These are phyloP conservation scores for Caenorhabditis panamensis DNA, from an alignment of 2,888 invertebrate genomes.

Conservation along the genomic window DNA sequence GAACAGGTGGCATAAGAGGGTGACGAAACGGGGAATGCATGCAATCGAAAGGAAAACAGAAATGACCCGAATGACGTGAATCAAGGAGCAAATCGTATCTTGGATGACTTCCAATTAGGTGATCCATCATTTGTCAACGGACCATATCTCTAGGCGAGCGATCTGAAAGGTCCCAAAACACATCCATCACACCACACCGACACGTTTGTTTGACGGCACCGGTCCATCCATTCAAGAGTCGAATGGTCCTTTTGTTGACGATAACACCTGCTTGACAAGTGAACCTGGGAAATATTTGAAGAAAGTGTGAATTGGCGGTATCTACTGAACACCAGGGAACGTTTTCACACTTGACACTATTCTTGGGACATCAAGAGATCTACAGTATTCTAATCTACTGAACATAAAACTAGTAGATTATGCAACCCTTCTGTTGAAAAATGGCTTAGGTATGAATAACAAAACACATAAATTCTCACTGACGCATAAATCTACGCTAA, in stretches of 20 bases:
- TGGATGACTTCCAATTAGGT: conserved; percentile 18
- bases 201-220: conserved; percentile 16
- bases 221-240: not conserved
- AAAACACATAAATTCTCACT: not conserved
- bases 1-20: not conserved
- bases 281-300: not conserved
- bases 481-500: not conserved
- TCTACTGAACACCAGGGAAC: too few species aligned
- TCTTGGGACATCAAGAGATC: too few species aligned
- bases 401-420: too few species aligned
- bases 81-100: not conserved
- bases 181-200: conserved; percentile 14
- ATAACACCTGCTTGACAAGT: conserved; percentile 8
- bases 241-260: not conserved
- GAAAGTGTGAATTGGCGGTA: too few species aligned
- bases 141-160: conserved; percentile 7
- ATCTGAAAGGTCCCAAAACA: not conserved
- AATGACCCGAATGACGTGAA: not conserved
- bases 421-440: too few species aligned
- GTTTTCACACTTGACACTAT: too few species aligned
- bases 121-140: conserved; percentile 39
- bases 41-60: not conserved
- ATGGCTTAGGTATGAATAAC: not conserved
- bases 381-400: too few species aligned
- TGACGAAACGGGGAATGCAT: not conserved